These are phyloP conservation scores for Agonopterix arenella DNA, from an alignment of 2,888 invertebrate genomes.

Conservation along the genomic window DNA sequence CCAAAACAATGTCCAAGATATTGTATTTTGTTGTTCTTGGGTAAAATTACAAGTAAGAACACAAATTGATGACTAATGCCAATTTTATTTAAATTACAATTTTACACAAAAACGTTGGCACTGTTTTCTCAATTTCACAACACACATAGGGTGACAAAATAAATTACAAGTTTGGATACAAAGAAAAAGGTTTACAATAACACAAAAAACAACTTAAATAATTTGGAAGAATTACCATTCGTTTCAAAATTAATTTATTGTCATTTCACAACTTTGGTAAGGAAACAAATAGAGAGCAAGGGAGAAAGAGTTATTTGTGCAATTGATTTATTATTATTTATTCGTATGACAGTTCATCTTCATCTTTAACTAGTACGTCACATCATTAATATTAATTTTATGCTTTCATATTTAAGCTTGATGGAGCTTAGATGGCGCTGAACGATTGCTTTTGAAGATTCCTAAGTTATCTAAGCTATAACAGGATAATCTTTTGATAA, in stretches of 20 bases:
- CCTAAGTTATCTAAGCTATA: no score
- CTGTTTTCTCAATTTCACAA: slow-evolving; percentile 24
- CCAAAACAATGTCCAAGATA: no score
- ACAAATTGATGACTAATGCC: neutral
- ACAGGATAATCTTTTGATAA: no score
- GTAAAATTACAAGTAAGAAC: neutral
- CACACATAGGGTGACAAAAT: neutral
- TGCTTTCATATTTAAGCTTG: no score
- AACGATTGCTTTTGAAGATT: no score
- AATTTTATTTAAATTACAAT: slow-evolving; percentile 2
- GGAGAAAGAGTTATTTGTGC: slow-evolving; percentile 1
- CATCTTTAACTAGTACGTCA: neutral
- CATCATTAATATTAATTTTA: neutral
- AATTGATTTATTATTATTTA: neutral
- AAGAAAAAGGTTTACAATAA: neutral
- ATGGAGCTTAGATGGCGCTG: no score
- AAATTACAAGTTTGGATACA: neutral
- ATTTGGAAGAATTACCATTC: slow-evolving; percentile 13
- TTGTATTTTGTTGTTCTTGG: neutral
- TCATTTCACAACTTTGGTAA: slow-evolving; percentile 60
- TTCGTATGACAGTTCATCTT: neutral
- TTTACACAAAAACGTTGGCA: slow-evolving; percentile 34
- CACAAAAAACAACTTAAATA: slow-evolving; percentile 1
- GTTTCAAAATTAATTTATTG: slow-evolving; percentile 44
- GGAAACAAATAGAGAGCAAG: slow-evolving; percentile 7